Percentiles rank a stretch among this genome's conserved stretches.
Evolutionary conservation across 2,888 invertebrate genomes (phyloP).

Genomic region (Apotomis capreana): DNA sequence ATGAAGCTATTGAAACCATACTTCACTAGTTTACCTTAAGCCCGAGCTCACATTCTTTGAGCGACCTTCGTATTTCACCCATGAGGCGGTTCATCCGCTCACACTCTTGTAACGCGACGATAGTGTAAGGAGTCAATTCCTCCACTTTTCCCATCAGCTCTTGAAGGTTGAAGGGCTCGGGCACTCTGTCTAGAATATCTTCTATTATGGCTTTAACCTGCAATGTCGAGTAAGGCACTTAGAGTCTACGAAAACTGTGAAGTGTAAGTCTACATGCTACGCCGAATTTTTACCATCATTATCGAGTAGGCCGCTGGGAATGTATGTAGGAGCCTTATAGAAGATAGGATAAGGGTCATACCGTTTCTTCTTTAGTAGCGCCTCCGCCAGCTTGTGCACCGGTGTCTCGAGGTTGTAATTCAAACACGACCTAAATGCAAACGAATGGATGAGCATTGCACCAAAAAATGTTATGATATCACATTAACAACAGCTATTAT

Average conservation of each 20-base stretch:
- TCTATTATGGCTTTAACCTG: constrained; percentile 90
- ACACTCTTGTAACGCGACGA: constrained; percentile 96
- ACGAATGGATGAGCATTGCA: background rate
- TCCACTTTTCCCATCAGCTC: constrained; percentile 94
- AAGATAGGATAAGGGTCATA: constrained; percentile 48
- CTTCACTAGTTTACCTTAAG: constrained; percentile 85
- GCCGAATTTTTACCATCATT: too few relatives aligned
- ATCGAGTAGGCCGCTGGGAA: too few relatives aligned
- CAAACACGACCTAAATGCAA: constrained; percentile 83
- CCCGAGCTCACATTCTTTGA: constrained; percentile 93
- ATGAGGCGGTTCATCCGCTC: constrained; percentile 96
- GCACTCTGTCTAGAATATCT: constrained; percentile 94
- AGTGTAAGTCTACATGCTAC: too few relatives aligned
- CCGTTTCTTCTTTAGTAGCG: constrained; percentile 92
- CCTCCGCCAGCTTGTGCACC: constrained; percentile 88
- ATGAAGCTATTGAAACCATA: too few relatives aligned
- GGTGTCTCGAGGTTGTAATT: constrained; percentile 94
- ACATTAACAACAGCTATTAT: too few relatives aligned
- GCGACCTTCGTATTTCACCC: constrained; percentile 90
- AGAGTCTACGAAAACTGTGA: background rate
- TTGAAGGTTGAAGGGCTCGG: constrained; percentile 92
- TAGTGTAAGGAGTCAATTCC: constrained; percentile 94
- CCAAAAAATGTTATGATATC: too few relatives aligned
- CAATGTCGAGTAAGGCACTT: background rate
- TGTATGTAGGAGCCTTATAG: too few relatives aligned